These are phyloP conservation scores for Cotesia vestalis DNA, from an alignment of 1,140 invertebrate genomes.

Conservation along the genomic window DNA sequence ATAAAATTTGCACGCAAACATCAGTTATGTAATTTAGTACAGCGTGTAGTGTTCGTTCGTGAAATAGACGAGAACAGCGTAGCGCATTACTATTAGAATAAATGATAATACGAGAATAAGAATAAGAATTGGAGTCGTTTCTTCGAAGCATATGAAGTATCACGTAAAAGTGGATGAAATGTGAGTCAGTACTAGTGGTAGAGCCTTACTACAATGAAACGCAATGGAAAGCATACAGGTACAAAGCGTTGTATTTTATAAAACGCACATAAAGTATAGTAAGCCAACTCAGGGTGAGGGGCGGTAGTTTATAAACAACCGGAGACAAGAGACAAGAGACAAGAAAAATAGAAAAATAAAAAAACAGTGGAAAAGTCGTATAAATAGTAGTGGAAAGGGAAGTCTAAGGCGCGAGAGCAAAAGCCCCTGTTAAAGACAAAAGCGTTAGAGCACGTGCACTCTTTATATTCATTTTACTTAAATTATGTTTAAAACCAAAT, in stretches of 20 bases:
- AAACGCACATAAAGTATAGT: too few relatives aligned
- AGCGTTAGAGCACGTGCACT: constrained; percentile 26
- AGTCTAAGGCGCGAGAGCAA: constrained; percentile 29
- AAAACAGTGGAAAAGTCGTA: constrained; percentile 20
- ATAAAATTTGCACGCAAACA: not conserved
- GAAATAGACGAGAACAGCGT: not conserved
- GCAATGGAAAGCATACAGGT: constrained; percentile 29
- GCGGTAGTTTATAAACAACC: constrained; percentile 36
- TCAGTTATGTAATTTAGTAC: not conserved
- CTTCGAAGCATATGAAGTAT: not conserved
- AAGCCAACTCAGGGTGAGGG: not conserved
- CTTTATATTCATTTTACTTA: constrained; percentile 3
- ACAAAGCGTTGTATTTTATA: not conserved
- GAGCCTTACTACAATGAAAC: too few relatives aligned
- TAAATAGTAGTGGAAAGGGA: constrained; percentile 25
- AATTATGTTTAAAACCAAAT: constrained; percentile 3
- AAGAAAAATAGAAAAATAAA: too few relatives aligned
- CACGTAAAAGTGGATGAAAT: not conserved
- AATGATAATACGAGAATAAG: not conserved
- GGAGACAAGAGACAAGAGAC: constrained; percentile 18
- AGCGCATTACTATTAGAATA: not conserved
- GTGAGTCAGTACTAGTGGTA: not conserved
- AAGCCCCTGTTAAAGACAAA: constrained; percentile 16
- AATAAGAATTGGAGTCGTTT: constrained; percentile 27
- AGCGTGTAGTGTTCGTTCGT: not conserved